Percentiles rank a stretch among this genome's conserved stretches.
Evolutionary conservation across 1,140 invertebrate genomes (phyloP).

Genomic region (Rhizoglyphus robini): DNA sequence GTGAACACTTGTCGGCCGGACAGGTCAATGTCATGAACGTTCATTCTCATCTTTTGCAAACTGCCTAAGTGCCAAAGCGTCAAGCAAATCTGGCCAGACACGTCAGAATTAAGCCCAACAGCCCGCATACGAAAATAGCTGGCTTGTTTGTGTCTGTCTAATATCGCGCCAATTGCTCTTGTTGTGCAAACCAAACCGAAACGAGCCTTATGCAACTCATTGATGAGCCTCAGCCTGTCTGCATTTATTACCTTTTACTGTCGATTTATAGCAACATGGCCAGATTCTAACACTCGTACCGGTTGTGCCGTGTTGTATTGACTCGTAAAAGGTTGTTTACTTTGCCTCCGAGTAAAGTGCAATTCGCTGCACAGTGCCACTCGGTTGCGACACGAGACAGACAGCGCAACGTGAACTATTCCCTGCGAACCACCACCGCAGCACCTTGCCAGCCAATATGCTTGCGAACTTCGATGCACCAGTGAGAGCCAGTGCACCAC

Average conservation of each 20-base stretch:
- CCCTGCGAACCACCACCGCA: not conserved
- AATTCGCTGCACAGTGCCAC: not conserved
- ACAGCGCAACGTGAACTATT: not conserved
- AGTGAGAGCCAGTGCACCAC: too few relatives aligned
- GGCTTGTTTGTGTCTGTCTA: not conserved
- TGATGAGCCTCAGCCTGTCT: conserved; percentile 8
- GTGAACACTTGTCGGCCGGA: not conserved
- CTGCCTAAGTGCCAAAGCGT: not conserved
- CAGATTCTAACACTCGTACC: not conserved
- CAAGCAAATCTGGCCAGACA: not conserved
- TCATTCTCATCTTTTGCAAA: conserved; percentile 13
- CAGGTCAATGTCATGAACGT: conserved; percentile 10
- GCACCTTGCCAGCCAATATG: too few relatives aligned
- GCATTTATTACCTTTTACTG: conserved; percentile 12
- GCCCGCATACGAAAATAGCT: conserved; percentile 11
- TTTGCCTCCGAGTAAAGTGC: conserved; percentile 6
- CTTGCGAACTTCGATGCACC: too few relatives aligned
- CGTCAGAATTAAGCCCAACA: conserved; percentile 3
- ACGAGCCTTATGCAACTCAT: conserved; percentile 14
- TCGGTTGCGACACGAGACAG: not conserved
- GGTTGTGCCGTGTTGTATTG: not conserved
- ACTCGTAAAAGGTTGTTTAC: conserved; percentile 12
- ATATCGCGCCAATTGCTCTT: not conserved
- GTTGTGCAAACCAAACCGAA: conserved; percentile 8
- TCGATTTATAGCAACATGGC: conserved; percentile 4